Percentiles rank a stretch among this genome's conserved stretches.
phyloP scores from a whole-genome alignment of 2,113 vertebrate species.

The Trachemys scripta region DNA sequence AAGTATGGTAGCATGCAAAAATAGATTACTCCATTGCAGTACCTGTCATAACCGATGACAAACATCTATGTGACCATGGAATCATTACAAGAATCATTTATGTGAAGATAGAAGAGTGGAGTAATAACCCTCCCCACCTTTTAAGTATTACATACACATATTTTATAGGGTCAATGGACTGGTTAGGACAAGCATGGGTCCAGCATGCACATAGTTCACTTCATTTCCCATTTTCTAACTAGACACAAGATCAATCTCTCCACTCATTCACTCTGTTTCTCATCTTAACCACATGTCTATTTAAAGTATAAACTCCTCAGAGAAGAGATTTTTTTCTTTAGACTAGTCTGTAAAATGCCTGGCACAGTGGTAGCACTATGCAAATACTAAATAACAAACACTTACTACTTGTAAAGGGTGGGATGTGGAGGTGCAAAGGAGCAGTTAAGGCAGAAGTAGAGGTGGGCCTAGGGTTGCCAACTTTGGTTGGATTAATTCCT shows the following conservation, averaged over 20 bases:
- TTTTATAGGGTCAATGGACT: not conserved
- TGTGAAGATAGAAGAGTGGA: not conserved
- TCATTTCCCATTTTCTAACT: no score
- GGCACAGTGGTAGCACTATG: accelerated
- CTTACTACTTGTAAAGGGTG: accelerated
- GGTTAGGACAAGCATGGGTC: not conserved
- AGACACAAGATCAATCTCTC: not conserved
- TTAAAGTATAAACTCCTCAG: not conserved
- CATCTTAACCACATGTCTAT: not conserved
- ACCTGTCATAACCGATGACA: not conserved
- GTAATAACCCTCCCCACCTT: not conserved
- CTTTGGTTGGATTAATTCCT: no score
- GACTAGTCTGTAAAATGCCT: not conserved
- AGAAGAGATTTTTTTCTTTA: not conserved
- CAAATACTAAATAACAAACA: not conserved
- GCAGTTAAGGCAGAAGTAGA: not conserved
- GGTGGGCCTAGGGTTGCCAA: not conserved
- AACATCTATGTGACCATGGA: not conserved
- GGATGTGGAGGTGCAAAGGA: accelerated
- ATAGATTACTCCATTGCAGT: not conserved
- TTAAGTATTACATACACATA: no score
- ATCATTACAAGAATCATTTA: not conserved
- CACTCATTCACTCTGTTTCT: not conserved
- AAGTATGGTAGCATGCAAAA: not conserved
- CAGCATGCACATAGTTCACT: not conserved